These are phyloP conservation scores for Brachionus koreanus DNA, from an alignment of 1,140 invertebrate species.

Conservation along the genomic window DNA sequence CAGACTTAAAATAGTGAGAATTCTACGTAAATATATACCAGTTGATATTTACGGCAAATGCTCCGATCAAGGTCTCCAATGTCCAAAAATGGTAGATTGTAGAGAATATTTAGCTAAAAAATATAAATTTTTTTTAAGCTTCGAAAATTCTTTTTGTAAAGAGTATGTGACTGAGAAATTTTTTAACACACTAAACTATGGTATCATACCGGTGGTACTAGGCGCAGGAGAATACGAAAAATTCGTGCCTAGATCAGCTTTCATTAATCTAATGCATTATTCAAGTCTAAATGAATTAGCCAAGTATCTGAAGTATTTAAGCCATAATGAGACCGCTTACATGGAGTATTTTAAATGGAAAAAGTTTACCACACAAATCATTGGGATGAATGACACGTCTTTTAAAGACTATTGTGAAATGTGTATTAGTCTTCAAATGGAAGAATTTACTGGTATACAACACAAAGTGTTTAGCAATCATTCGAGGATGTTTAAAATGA, in stretches of 20 bases:
- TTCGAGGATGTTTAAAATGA: not conserved
- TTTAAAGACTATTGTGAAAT: slow-evolving; percentile 18
- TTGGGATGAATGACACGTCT: not conserved
- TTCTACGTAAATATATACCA: slow-evolving; percentile 46
- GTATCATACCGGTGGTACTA: slow-evolving; percentile 29
- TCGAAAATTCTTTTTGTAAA: slow-evolving; percentile 36
- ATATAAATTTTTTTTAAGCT: slow-evolving; percentile 27
- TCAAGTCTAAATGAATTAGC: slow-evolving; percentile 45
- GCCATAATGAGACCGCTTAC: not conserved
- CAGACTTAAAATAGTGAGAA: slow-evolving; percentile 45
- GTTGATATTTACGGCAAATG: slow-evolving; percentile 55
- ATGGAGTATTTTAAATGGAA: slow-evolving; percentile 40
- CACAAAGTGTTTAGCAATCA: not conserved
- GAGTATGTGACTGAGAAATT: slow-evolving; percentile 42
- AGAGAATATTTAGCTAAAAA: not conserved
- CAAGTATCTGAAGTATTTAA: slow-evolving; percentile 45
- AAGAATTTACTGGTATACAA: slow-evolving; percentile 25
- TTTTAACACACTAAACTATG: slow-evolving; percentile 45
- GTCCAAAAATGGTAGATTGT: not conserved
- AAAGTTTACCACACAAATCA: not conserved
- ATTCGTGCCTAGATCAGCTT: not conserved
- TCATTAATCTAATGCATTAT: slow-evolving; percentile 46
- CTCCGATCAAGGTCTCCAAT: slow-evolving; percentile 6
- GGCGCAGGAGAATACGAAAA: slow-evolving; percentile 5
- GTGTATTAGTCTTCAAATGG: slow-evolving; percentile 33